These are phyloP conservation scores for Dolichomitus sp. DNA, from an alignment of 2,888 invertebrate species.

Conservation along the genomic window DNA sequence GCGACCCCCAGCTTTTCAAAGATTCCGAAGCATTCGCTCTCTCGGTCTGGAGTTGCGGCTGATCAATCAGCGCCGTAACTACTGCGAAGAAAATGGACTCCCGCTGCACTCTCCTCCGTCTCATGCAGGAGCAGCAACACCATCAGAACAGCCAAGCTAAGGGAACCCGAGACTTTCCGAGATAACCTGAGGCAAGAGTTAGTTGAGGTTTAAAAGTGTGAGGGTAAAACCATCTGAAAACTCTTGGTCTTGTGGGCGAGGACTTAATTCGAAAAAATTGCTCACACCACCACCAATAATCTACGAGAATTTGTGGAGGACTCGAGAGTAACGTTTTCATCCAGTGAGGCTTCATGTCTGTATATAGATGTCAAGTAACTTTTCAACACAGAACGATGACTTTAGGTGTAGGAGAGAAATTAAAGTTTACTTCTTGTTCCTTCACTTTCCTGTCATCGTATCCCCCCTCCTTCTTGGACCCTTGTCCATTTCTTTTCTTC, in stretches of 20 bases:
- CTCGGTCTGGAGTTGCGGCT: constrained; percentile 41
- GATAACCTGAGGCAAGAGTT: constrained; percentile 43
- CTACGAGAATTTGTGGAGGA: constrained; percentile 14
- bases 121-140: constrained; percentile 5
- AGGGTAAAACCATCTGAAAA: constrained; percentile 37
- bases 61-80: constrained; percentile 68
- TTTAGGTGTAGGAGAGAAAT: background rate
- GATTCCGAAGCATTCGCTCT: constrained; percentile 36
- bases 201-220: constrained; percentile 17
- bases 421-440: background rate
- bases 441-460: no score
- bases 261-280: constrained; percentile 50
- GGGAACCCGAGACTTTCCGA: constrained; percentile 30
- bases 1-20: constrained; percentile 19
- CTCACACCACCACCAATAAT: constrained; percentile 37
- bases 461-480: no score
- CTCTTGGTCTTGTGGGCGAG: constrained; percentile 15
- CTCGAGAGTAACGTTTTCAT: constrained; percentile 16
- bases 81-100: constrained; percentile 54
- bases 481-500: no score
- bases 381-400: background rate
- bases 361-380: constrained; percentile 14
- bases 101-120: background rate
- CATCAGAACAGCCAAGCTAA: background rate
- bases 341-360: background rate